Conservation (phyloP, 2,113 vertebrate genomes). For the Paradoxurus hermaphroditus region DNA sequence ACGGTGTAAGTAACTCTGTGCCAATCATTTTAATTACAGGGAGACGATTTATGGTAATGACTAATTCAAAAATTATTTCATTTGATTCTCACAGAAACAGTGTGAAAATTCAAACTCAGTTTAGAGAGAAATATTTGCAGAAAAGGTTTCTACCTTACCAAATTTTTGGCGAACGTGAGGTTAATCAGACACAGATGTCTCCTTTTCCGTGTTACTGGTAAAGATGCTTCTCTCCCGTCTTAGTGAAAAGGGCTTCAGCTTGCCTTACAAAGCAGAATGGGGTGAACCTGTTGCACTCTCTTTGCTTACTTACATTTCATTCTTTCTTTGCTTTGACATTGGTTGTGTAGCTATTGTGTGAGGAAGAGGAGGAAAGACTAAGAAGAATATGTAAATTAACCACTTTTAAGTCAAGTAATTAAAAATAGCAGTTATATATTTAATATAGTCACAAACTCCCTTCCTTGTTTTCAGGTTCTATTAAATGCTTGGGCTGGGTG, state of each 20-base stretch:
- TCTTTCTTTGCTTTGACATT: background rate
- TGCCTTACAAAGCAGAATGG: background rate
- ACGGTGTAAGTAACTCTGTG: background rate
- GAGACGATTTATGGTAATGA: background rate
- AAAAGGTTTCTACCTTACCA: background rate
- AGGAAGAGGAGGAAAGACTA: background rate
- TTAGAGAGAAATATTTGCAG: conserved; percentile 8
- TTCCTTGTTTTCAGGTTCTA: background rate
- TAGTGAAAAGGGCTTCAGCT: background rate
- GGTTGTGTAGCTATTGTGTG: background rate
- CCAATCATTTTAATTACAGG: background rate
- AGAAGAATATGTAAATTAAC: background rate
- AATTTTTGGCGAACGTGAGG: background rate
- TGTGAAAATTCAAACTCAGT: background rate
- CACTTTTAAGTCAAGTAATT: background rate
- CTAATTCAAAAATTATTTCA: background rate
- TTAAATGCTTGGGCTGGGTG: background rate
- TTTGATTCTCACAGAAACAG: background rate
- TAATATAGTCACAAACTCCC: background rate
- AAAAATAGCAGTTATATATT: background rate
- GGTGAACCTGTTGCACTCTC: background rate
- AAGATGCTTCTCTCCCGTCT: background rate
- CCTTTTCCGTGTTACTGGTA: background rate
- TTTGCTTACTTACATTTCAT: background rate
- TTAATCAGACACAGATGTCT: background rate